These are phyloP conservation scores for Cataglyphis hispanica DNA, from an alignment of 1,140 invertebrate species.

Conservation along the genomic window DNA sequence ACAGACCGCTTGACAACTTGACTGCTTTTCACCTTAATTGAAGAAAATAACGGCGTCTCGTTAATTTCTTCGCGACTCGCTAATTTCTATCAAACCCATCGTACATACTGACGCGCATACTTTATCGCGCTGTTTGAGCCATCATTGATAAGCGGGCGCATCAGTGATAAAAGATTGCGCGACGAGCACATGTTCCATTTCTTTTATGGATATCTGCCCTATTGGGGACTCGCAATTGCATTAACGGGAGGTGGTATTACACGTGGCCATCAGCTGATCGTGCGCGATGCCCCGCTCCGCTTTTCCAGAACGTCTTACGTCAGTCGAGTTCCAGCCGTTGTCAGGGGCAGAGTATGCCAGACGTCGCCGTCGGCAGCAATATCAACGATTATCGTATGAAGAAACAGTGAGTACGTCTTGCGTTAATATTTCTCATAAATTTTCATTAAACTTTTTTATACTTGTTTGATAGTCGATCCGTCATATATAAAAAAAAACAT, in stretches of 20 bases:
- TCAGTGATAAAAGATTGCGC: background rate
- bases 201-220: background rate
- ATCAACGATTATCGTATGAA: too few relatives aligned
- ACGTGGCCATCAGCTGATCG: constrained; percentile 77
- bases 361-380: background rate
- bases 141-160: background rate
- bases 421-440: background rate
- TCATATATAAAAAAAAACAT: too few relatives aligned
- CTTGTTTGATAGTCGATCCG: too few relatives aligned
- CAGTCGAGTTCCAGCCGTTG: constrained; percentile 54
- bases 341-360: background rate
- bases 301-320: constrained; percentile 38
- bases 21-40: too few relatives aligned
- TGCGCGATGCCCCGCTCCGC: constrained; percentile 58
- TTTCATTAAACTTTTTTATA: too few relatives aligned
- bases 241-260: constrained; percentile 46
- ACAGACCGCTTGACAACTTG: too few relatives aligned
- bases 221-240: background rate
- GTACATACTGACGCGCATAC: background rate
- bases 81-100: background rate
- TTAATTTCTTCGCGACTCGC: background rate
- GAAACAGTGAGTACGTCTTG: background rate
- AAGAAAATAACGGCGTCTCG: background rate
- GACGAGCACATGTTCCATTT: background rate
- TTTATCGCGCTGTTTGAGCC: too few relatives aligned